Evolutionary conservation across 2,888 invertebrate genomes (phyloP), one percentile per base, ranked within the genome.

Genomic region (Platynereis dumerilii): DNA sequence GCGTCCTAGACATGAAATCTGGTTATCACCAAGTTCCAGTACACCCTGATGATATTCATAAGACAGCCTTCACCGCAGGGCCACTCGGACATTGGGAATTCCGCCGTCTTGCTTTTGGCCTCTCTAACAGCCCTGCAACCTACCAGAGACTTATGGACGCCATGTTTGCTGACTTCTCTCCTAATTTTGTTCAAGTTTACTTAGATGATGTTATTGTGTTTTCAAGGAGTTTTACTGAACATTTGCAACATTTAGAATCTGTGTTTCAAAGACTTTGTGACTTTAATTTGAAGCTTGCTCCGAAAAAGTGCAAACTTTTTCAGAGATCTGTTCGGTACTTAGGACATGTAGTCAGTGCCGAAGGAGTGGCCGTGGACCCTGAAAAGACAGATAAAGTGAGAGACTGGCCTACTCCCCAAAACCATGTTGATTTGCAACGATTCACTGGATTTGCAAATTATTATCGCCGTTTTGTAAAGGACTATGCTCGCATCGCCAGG

Each of bases 1-100:
- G 64, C 0, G 67, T 69, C 26, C 60, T 72, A 3, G 72, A 74
- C 57, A 62, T 69, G 10, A 61, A 57, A 22, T 59, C 61, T 24
- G 72, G 72, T 2, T 74, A 66, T 54, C 71, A 68, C 65, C 73
- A 74, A 56, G 64, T 74, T 29, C 54, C 58, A 7, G 42, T 71
- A 15, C 1, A 27, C n/a, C 20, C 44, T 12, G 65, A 67, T 48
- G 26, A 34, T 29, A 44, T 55, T 2, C 52, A 52, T 7, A 58
- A 69, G 12, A 67, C 69, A 12, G 65, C 67, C 1, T 71, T 72
- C 45, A 68, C 65, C 12, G 65, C 64, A 7, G n/a, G n/a, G n/a
- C 68, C 63, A 12, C 60, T 55, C 44, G 71, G 70, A 1, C 20
- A 54, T 20, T 74, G n/a, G n/a, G n/a, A n/a, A n/a, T n/a, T n/a